phyloP scores from a whole-genome alignment of 2,113 vertebrate species.

The Thomomys bottae region DNA sequence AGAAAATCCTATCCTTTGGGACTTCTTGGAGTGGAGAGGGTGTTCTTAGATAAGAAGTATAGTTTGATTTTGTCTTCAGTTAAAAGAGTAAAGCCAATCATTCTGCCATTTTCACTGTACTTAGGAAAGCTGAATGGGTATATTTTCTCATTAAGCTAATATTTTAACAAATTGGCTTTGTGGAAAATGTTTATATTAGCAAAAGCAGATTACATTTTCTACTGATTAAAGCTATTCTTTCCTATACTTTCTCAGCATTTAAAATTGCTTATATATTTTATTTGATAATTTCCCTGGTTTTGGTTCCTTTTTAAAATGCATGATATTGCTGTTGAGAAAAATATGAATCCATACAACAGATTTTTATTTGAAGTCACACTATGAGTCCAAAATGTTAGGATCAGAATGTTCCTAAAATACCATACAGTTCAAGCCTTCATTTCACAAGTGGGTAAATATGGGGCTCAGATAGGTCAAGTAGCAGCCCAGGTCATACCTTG shows the following conservation, averaged over 20 bases:
- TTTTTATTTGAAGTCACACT: background rate
- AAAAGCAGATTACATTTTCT: conserved; percentile 42
- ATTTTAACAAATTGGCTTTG: conserved; percentile 57
- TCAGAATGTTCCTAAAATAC: background rate
- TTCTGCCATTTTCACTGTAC: conserved; percentile 69
- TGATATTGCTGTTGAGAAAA: conserved; percentile 22
- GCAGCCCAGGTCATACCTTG: background rate
- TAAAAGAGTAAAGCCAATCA: conserved; percentile 62
- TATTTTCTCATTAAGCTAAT: conserved; percentile 65
- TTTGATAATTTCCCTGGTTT: conserved; percentile 18
- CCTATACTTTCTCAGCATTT: conserved; percentile 42
- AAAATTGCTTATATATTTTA: conserved; percentile 37
- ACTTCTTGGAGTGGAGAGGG: conserved; percentile 36
- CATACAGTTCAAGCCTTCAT: background rate
- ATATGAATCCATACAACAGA: conserved; percentile 16
- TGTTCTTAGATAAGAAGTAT: conserved; percentile 46
- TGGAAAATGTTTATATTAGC: conserved; percentile 48
- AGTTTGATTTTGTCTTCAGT: conserved; percentile 55
- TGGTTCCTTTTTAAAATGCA: conserved; percentile 10
- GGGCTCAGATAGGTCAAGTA: background rate
- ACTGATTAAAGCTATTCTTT: conserved; percentile 40
- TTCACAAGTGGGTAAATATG: conserved; percentile 9
- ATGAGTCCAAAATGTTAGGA: background rate
- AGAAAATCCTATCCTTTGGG: conserved; percentile 67
- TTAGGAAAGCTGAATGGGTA: conserved; percentile 46